Evolutionary conservation across 2,888 invertebrate genomes (phyloP).

Genomic region (Drosophila cognata): DNA sequence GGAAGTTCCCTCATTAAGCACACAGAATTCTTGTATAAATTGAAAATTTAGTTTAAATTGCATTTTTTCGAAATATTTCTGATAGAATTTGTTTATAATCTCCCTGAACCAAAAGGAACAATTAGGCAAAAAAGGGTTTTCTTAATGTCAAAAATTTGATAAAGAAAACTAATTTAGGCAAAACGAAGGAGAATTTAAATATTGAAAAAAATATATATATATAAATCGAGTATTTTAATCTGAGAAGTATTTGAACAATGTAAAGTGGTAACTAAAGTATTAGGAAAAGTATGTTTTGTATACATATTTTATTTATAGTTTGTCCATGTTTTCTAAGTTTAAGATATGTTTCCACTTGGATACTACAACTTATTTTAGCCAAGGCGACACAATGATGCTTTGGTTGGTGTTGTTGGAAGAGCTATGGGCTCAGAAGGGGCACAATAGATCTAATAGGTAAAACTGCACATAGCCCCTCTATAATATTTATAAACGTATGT

Average conservation of each 20-base stretch:
- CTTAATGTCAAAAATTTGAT: background rate
- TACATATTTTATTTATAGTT: background rate
- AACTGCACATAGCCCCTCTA: rapidly evolving
- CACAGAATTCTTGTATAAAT: background rate
- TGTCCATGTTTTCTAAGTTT: no score
- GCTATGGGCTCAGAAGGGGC: background rate
- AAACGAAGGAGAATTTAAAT: background rate
- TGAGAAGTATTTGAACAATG: background rate
- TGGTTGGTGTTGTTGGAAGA: background rate
- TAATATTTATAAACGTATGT: background rate
- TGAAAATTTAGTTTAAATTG: background rate
- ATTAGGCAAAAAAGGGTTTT: background rate
- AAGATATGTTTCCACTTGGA: no score
- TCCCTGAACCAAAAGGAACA: background rate
- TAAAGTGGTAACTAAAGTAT: background rate
- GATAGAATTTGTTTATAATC: background rate
- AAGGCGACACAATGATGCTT: no score
- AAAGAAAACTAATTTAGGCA: background rate
- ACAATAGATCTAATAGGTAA: background rate
- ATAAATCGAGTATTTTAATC: background rate
- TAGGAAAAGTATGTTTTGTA: background rate
- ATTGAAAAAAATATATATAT: background rate
- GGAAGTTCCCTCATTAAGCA: background rate
- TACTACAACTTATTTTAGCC: no score
- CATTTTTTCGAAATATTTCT: background rate